Evolutionary conservation across 2,888 invertebrate species (phyloP), one percentile per base, ranked within the genome.

Genomic region (Amiota communis): DNA sequence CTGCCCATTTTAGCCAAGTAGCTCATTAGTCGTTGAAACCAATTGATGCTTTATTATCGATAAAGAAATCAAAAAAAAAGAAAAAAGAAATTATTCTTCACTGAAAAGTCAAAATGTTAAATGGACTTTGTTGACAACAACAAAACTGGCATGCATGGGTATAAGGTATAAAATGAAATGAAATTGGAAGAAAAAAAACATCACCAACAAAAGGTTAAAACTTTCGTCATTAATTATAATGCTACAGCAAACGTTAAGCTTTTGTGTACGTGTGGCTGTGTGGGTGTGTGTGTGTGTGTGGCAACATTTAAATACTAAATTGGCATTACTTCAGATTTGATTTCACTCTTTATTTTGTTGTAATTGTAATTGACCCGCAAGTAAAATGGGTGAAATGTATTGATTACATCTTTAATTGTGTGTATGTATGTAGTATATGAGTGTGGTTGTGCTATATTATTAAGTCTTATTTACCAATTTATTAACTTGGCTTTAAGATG

Each of bases 201-300:
- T 79, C n/a, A n/a, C 77, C 70, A 75, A 81, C 79, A 83, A 84
- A 82, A 81, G 80, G 78, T 76, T 79, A 70, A 76, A 84, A 83
- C 79, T 83, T 84, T 76, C 75, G 77, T 83, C 84, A 81, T 83
- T 83, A 83, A 83, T 84, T 80, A 82, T 84, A 48, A 79, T 73
- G 59, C 23, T 74, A 70, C 57, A 72, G 2, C 36, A 57, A 70
- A 47, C 20, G 65, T 49, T 64, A 47, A 47, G 47, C 20, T 15
- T 1, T 48, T 6, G 53, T 23, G 23, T 23, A n/a, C n/a, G n/a
- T n/a, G n/a, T n/a, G n/a, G n/a, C 4, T 36, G 36, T 15, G 36
- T 63, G 46, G 8, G 23, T 9, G 46, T 53, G 53, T 53, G 53
- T 36, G 36, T 53, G 53, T 13, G 8, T 53, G 53, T n/a, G 53